A percentile compares a stretch with the other conserved stretches of the same genome.
These are phyloP conservation scores for Leptestheria dahalacensis DNA, from an alignment of 1,140 invertebrate species.

Conservation along the genomic window DNA sequence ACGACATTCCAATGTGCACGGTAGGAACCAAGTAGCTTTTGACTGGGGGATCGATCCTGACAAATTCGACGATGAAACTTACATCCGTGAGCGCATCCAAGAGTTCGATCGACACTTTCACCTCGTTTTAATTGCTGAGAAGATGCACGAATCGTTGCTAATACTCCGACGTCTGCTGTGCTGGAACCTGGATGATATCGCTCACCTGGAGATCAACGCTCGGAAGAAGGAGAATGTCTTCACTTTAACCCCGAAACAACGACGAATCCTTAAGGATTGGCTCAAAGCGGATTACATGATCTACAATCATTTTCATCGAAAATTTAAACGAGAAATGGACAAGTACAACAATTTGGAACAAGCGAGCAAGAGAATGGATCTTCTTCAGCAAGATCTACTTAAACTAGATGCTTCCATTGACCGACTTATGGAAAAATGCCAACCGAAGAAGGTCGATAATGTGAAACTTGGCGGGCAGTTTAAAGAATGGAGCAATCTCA, in stretches of 20 bases:
- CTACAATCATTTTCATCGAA: slow-evolving; percentile 5
- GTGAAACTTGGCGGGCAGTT: too few species aligned
- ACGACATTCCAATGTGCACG: too few species aligned
- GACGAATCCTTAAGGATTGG: slow-evolving; percentile 5
- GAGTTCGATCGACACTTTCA: slow-evolving; percentile 31
- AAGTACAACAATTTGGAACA: too few species aligned
- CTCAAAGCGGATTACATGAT: slow-evolving; percentile 2
- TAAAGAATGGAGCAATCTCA: too few species aligned
- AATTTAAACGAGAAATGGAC: too few species aligned
- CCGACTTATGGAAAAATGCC: too few species aligned
- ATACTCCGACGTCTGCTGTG: slow-evolving; percentile 32
- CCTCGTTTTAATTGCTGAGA: slow-evolving; percentile 36
- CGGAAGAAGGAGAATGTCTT: slow-evolving; percentile 15
- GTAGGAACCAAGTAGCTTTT: slow-evolving; percentile 30
- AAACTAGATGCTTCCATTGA: too few species aligned
- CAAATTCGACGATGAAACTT: slow-evolving; percentile 18
- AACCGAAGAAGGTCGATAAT: too few species aligned
- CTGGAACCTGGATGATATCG: slow-evolving; percentile 33
- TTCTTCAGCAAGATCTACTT: too few species aligned
- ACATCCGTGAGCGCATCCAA: slow-evolving; percentile 20
- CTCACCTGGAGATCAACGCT: slow-evolving; percentile 28
- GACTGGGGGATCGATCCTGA: slow-evolving; percentile 26
- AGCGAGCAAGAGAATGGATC: too few species aligned
- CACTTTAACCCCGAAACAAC: neutral
- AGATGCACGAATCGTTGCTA: slow-evolving; percentile 37